Conservation (phyloP, 92 coral and sea anemone genomes). For the Galaxea fascicularis region DNA sequence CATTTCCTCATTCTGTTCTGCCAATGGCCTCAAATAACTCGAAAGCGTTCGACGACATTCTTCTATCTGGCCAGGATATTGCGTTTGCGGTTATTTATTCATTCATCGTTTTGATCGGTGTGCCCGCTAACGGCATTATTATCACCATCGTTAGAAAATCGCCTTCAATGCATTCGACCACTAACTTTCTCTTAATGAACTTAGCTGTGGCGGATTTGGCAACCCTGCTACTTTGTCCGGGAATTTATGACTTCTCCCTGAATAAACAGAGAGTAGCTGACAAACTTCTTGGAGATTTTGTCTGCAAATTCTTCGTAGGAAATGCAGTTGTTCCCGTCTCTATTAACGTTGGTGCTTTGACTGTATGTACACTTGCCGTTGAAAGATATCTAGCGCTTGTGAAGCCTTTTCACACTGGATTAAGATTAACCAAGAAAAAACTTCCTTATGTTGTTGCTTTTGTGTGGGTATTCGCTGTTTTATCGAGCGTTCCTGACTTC, state of each 20-base stretch:
- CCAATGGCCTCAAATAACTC: conserved; percentile 22
- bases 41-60: too few species aligned
- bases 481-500: conserved; percentile 26
- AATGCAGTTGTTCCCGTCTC: conserved; percentile 38
- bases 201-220: conserved; percentile 36
- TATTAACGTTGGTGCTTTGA: conserved; percentile 21
- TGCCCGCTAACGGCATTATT: conserved; percentile 25
- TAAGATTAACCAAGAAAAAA: conserved; percentile 22
- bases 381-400: conserved; percentile 57
- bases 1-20: not conserved
- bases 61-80: conserved; percentile 8
- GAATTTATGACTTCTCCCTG: conserved; percentile 27
- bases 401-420: conserved; percentile 26
- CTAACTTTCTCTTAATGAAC: conserved; percentile 33
- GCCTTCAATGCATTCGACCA: conserved; percentile 45
- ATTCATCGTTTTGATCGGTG: conserved; percentile 26
- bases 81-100: conserved; percentile 33
- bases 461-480: conserved; percentile 11
- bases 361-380: conserved; percentile 40
- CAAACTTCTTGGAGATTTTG: conserved; percentile 29
- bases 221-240: conserved; percentile 29
- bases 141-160: conserved; percentile 45
- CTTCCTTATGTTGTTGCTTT: not conserved
- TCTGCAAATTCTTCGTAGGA: conserved; percentile 44
- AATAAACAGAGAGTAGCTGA: conserved; percentile 5